These are phyloP conservation scores for Styela clava DNA, from an alignment of 23 tunicate genomes.

Conservation along the genomic window DNA sequence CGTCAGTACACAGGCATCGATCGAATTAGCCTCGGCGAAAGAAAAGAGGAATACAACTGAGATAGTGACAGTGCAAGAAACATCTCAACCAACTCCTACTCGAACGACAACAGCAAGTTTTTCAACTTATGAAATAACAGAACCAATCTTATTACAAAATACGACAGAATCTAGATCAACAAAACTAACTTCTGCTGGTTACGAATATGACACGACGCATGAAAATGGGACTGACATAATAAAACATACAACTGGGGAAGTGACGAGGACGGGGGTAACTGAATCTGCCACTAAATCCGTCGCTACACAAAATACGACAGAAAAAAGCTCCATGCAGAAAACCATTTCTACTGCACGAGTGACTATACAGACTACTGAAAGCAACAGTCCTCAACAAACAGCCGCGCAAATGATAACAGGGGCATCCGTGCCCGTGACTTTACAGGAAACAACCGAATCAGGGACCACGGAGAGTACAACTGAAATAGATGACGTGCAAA, in stretches of 20 bases:
- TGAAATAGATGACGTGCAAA: too few species aligned
- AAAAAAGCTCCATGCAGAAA: neutral
- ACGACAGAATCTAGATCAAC: too few species aligned
- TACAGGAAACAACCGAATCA: neutral
- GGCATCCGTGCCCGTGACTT: neutral
- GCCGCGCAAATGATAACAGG: neutral
- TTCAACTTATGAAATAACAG: too few species aligned
- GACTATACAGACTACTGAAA: neutral
- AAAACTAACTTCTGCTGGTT: too few species aligned
- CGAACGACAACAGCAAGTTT: too few species aligned
- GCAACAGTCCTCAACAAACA: neutral
- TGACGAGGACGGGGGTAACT: too few species aligned
- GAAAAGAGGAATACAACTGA: neutral
- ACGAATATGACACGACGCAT: too few species aligned
- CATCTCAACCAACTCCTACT: neutral
- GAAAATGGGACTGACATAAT: too few species aligned
- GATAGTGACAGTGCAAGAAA: neutral
- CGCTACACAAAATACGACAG: neutral
- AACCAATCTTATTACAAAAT: too few species aligned
- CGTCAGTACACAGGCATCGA: neutral
- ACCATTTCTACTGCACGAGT: neutral
- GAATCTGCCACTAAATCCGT: neutral
- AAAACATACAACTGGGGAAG: too few species aligned
- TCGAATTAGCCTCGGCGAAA: too few species aligned
- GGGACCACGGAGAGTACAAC: neutral